A percentile compares a stretch with the other conserved stretches of the same genome.
These are phyloP conservation scores for Chrysocyon brachyurus DNA, from an alignment of 2,797 vertebrate genomes.

Conservation along the genomic window DNA sequence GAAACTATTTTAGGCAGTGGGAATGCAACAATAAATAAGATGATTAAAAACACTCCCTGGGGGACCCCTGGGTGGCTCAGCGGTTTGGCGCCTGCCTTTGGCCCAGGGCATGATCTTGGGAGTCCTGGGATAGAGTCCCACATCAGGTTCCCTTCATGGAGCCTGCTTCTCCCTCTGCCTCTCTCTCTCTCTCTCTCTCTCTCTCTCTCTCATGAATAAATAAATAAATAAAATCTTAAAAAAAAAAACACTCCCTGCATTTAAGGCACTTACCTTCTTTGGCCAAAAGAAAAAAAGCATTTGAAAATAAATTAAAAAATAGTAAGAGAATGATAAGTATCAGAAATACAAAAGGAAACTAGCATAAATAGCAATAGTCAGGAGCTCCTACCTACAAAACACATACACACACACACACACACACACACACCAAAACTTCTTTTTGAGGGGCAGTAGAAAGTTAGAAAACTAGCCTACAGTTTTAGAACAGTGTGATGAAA, in stretches of 20 bases:
- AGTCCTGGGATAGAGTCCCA: no score
- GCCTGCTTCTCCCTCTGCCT: no score
- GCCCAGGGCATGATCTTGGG: no score
- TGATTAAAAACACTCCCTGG: neutral
- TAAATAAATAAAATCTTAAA: no score
- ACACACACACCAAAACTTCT: neutral
- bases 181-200: no score
- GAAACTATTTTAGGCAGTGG: neutral
- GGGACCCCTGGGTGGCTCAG: no score
- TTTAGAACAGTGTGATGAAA: neutral
- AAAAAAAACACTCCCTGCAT: neutral
- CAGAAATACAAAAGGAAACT: neutral
- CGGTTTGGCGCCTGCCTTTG: no score
- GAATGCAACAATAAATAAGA: neutral
- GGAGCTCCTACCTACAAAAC: neutral
- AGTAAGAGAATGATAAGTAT: neutral
- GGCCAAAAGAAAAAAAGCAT: neutral
- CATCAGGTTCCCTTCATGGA: no score
- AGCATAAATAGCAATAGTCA: neutral
- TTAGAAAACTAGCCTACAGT: neutral
- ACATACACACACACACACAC: neutral
- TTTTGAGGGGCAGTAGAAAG: neutral
- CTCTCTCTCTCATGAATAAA: no score
- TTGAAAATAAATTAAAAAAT: conserved; percentile 2
- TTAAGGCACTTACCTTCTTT: neutral